Conservation (phyloP, 2,888 invertebrate genomes). For the Cetonia aurata region DNA sequence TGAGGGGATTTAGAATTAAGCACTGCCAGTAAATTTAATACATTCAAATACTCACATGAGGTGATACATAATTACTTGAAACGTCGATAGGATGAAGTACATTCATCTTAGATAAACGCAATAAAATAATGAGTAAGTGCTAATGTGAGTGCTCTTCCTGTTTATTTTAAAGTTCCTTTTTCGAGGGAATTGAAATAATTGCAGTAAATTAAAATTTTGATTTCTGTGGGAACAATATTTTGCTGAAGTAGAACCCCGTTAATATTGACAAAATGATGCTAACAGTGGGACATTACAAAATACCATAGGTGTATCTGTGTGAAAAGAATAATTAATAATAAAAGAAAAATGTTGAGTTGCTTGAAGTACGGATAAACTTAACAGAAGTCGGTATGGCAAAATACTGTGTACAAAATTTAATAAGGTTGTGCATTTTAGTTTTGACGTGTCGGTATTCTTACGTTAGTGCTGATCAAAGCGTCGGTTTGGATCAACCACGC, state of each 20-base stretch:
- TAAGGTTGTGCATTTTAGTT: conserved; percentile 22
- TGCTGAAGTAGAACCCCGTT: no score
- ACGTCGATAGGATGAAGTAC: no score
- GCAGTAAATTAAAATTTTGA: no score
- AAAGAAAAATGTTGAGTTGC: conserved; percentile 18
- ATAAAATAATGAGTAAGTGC: no score
- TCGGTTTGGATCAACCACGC: conserved; percentile 57
- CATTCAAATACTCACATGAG: conserved; percentile 8
- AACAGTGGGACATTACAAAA: no score
- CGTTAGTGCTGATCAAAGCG: conserved; percentile 49
- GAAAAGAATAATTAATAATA: background rate
- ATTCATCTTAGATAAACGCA: no score
- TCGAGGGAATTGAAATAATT: no score
- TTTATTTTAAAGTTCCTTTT: no score
- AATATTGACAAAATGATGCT: background rate
- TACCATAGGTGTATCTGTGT: no score
- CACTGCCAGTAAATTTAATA: conserved; percentile 25
- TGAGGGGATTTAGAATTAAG: background rate
- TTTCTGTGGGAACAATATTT: no score
- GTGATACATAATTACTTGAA: conserved; percentile 7
- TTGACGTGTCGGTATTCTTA: conserved; percentile 42
- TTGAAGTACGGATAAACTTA: conserved; percentile 24
- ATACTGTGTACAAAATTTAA: conserved; percentile 25
- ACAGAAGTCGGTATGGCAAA: conserved; percentile 27
- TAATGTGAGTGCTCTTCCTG: no score